Percentiles rank a stretch among this genome's conserved stretches.
phyloP scores from a whole-genome alignment of 2,797 vertebrate genomes.

The Spea hammondii region DNA sequence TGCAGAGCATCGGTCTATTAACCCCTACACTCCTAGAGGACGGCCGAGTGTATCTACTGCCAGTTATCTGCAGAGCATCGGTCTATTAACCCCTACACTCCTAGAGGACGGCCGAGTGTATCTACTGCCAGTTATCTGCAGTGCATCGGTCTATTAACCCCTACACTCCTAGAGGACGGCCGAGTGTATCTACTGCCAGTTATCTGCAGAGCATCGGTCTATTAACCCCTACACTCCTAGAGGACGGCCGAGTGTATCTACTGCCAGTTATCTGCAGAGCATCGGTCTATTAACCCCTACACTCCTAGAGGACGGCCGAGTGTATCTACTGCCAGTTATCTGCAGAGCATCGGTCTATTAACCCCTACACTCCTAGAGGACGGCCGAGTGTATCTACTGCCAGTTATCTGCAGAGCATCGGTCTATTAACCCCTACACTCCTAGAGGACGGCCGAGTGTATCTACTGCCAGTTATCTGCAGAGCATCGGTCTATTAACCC shows the following conservation, averaged over 20 bases:
- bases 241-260: too few species aligned
- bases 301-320: neutral
- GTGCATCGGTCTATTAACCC: neutral
- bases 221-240: constrained; percentile 1
- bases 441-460: constrained; percentile 3
- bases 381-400: neutral
- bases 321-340: constrained; percentile 12
- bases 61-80: neutral
- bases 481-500: constrained; percentile 9
- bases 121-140: neutral
- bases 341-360: constrained; percentile 25
- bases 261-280: too few species aligned
- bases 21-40: neutral
- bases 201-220: neutral
- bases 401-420: neutral
- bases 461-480: neutral
- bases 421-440: neutral
- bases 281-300: too few species aligned
- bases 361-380: constrained; percentile 5
- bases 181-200: neutral
- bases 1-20: constrained; percentile 27
- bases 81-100: neutral
- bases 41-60: neutral
- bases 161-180: neutral
- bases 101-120: neutral